Conservation (phyloP, 2,888 invertebrate genomes). For the Dioctria rufipes region DNA sequence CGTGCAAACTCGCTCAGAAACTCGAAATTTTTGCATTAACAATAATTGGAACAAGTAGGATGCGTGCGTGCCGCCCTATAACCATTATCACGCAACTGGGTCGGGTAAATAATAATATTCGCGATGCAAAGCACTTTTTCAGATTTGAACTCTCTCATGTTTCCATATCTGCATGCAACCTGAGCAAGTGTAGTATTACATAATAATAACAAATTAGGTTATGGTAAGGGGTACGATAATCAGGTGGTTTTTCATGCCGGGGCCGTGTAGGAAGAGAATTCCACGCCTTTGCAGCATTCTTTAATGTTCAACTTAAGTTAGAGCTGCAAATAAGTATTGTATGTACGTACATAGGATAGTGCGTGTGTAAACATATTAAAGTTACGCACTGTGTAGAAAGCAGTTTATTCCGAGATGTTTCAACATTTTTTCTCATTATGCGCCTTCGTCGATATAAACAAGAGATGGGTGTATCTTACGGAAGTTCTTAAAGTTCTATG, state of each 20-base stretch:
- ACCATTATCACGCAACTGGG: slow-evolving; percentile 40
- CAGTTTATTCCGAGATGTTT: background rate
- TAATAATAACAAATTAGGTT: slow-evolving; percentile 23
- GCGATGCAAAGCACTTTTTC: slow-evolving; percentile 23
- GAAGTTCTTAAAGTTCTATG: slow-evolving; percentile 39
- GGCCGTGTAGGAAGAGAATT: background rate
- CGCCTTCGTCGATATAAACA: background rate
- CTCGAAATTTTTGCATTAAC: slow-evolving; percentile 36
- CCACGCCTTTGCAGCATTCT: background rate
- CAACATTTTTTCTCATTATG: background rate
- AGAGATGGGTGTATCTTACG: slow-evolving; percentile 20
- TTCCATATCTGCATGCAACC: slow-evolving; percentile 48
- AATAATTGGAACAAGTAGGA: slow-evolving; percentile 40
- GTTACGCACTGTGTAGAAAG: slow-evolving; percentile 23
- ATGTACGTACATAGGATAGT: background rate
- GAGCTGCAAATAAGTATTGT: too few species aligned
- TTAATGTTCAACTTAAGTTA: background rate
- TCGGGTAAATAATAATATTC: background rate
- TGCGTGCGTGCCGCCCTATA: slow-evolving; percentile 23
- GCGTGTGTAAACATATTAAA: slow-evolving; percentile 36
- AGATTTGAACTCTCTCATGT: slow-evolving; percentile 25
- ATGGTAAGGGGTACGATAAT: slow-evolving; percentile 15
- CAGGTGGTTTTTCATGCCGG: background rate
- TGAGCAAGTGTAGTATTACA: slow-evolving; percentile 2
- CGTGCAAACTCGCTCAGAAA: slow-evolving; percentile 15